Evolutionary conservation across 2,888 invertebrate genomes (phyloP), one percentile per base, ranked within the genome.

Genomic region (Xanthia icteritia): DNA sequence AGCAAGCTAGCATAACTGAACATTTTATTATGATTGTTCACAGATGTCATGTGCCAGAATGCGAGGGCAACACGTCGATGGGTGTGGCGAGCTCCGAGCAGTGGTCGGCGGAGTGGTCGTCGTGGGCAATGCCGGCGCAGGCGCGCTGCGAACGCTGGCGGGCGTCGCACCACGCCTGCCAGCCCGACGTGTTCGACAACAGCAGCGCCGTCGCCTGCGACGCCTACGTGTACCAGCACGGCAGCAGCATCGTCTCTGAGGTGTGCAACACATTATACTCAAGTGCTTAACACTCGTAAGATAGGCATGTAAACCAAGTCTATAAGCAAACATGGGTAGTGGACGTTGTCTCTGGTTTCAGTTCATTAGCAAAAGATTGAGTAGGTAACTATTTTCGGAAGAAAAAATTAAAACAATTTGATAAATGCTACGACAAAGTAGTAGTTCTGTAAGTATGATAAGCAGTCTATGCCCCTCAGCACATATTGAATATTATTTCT

Each of bases 11-110:
- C 15, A 5, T 60, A 20, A 42, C 3, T 13, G 15, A 76, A 42
- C 17, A 15, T 60, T 36, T 56, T 11, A 20, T 39, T 11, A 31
- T 15, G 31, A 31, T 71, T 60, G 15, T 75, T 56, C 58, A 0
- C 91, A 97, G 97, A 88, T 97, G 97, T 76, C 91, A 93, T 76
- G 94, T 97, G 5, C 95, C 97, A 8, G 97, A 97, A 87, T 97
- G 97, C 89, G 97, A 97, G 81, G 88, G 92, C 75, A 92, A 92
- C 87, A 39, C 84, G 72, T 73, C 89, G 86, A 54, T 81, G 83
- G 86, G 89, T 60, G 86, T 91, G 56, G 84, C 90, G 74, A 61
- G 86, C 17, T 84, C 90, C 15, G 88, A 89, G 77, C 86, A 87
- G 68, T 93, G 90, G 92, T 84, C 82, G 4, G 92, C 93, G 23